These are phyloP conservation scores for Coenonympha arcania DNA, from an alignment of 2,888 invertebrate genomes.

Conservation along the genomic window DNA sequence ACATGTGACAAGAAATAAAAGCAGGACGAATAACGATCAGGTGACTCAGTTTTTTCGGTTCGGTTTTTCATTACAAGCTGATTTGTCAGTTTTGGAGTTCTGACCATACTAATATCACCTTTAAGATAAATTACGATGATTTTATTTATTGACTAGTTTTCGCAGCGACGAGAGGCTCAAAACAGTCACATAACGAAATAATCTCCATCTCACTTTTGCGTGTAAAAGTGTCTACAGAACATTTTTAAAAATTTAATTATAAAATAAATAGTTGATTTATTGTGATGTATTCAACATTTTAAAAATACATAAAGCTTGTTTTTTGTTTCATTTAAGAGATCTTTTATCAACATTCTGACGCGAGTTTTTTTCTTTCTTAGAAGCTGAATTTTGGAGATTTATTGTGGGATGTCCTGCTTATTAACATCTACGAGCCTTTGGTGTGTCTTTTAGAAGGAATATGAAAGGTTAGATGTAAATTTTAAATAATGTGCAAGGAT, in stretches of 20 bases:
- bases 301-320: slow-evolving; percentile 28
- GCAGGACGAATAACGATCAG: slow-evolving; percentile 47
- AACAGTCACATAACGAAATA: too few species aligned
- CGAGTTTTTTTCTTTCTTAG: slow-evolving; percentile 23
- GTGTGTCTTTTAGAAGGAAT: background rate
- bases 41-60: slow-evolving; percentile 42
- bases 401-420: slow-evolving; percentile 4
- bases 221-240: background rate
- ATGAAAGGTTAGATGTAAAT: background rate
- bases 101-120: background rate
- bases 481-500: background rate
- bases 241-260: slow-evolving; percentile 18
- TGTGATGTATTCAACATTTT: slow-evolving; percentile 27
- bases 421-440: background rate
- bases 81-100: background rate
- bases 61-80: slow-evolving; percentile 31
- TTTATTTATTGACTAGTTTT: background rate
- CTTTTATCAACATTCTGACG: slow-evolving; percentile 24
- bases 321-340: slow-evolving; percentile 27
- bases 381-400: slow-evolving; percentile 16
- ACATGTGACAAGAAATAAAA: slow-evolving; percentile 57
- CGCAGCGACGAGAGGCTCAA: too few species aligned
- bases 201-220: background rate
- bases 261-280: slow-evolving; percentile 24
- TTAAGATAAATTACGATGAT: too few species aligned